These are phyloP conservation scores for Alethe castanea DNA, from an alignment of 2,113 vertebrate species.

Conservation along the genomic window DNA sequence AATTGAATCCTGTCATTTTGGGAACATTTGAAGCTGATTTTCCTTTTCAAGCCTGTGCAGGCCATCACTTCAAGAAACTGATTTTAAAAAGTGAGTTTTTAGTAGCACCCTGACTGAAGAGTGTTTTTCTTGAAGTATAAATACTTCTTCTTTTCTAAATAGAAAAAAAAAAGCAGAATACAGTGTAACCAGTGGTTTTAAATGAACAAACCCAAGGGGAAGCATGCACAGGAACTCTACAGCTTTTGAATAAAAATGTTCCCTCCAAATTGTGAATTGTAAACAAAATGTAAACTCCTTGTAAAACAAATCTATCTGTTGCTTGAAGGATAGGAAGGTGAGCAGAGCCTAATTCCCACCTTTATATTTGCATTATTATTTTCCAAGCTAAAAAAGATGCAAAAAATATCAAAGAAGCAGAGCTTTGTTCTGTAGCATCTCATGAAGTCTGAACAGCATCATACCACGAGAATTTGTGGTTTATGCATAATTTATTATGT, in stretches of 20 bases:
- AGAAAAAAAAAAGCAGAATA: neutral
- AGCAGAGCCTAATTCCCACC: neutral
- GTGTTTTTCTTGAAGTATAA: neutral
- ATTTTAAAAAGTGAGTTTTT: neutral
- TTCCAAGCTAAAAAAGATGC: neutral
- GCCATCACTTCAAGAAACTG: neutral
- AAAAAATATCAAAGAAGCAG: neutral
- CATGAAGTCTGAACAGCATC: neutral
- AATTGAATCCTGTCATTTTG: neutral
- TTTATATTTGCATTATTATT: neutral
- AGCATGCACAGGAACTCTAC: neutral
- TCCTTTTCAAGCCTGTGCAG: neutral
- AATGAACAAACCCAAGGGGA: neutral
- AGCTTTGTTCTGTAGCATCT: neutral
- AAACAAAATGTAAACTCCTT: neutral
- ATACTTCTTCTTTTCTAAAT: neutral
- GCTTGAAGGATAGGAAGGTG: neutral
- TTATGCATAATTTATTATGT: neutral
- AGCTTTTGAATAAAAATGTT: neutral
- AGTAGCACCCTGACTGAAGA: neutral
- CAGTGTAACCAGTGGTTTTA: neutral
- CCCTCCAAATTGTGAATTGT: neutral
- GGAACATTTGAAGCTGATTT: neutral
- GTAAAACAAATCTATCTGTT: neutral
- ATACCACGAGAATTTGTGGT: neutral